Base-by-base conservation (phyloP, 1,140 invertebrate genomes). In the Trinorchestia longiramus region DNA sequence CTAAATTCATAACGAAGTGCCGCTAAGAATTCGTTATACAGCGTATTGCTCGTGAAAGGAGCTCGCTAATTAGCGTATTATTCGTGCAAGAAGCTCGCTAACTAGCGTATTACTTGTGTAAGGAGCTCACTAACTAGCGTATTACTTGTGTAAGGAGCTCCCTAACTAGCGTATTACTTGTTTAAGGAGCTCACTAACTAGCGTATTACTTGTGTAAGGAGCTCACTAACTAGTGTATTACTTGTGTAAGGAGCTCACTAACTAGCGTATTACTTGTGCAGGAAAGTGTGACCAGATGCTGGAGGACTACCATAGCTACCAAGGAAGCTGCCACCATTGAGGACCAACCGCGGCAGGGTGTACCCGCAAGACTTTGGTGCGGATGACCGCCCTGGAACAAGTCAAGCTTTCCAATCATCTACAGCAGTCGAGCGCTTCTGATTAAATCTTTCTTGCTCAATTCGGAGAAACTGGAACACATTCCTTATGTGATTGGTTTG, bases 261-360 rank as follows among this genome's bases (percentile, higher is more conserved):
- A 77, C 62, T 1, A 11, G 62, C 1, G 15, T 28, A 77, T 77
- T 28, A 36, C 62, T 88, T 28, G 91, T 62, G 53, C 96, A 96
- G 95, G 96, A 94, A 94, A 47, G 92, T 94, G 92, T 94, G 92
- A 94, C 92, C 92, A 94, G 92, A 94, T 47, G 92, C 40, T 15
- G 92, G 92, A 94, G 92, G 92, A 47, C 92, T 45, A 40, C 92
- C 92, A 94, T 94, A 94, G 92, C 92, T 94, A 47, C 92, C 92
- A 47, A 43, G 92, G 43, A 94, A 47, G 44, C 92, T 94, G 92
- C 92, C 92, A 94, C 92, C 92, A 45, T 44, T 94, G 40, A 44
- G 92, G 40, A 47, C 92, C 43, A 45, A 94, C 92, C 41, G 92
- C 41, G 47, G 92, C 44, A 6, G 44, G 28, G 92, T 94, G 19